Evolutionary conservation across 2,797 vertebrate genomes (phyloP).

Genomic region (Trachurus trachurus): DNA sequence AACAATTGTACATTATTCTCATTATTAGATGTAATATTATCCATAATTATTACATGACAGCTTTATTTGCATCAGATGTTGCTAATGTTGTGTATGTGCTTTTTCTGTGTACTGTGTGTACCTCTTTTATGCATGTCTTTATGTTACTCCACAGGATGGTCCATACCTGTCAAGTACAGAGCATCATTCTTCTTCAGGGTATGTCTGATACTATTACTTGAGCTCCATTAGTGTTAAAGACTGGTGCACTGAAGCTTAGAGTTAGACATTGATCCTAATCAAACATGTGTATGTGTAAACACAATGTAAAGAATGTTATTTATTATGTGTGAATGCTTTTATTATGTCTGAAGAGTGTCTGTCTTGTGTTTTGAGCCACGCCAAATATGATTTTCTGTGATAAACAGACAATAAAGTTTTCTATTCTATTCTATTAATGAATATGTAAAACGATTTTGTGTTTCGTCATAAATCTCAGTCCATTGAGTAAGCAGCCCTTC

Average conservation of each 20-base stretch:
- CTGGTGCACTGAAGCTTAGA: not conserved
- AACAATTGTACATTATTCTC: not conserved
- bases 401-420: no score
- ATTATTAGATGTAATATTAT: slow-evolving; percentile 15
- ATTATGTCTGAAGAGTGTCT: no score
- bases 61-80: slow-evolving; percentile 31
- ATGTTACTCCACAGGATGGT: slow-evolving; percentile 78
- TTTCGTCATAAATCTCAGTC: no score
- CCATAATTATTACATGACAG: slow-evolving; percentile 17
- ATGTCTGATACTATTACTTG: slow-evolving; percentile 60
- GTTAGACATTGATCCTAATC: not conserved
- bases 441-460: no score
- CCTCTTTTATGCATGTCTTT: slow-evolving; percentile 56
- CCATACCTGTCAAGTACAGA: slow-evolving; percentile 75
- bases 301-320: not conserved
- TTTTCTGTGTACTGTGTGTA: slow-evolving; percentile 50
- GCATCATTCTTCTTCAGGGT: slow-evolving; percentile 83
- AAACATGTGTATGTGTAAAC: not conserved
- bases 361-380: no score
- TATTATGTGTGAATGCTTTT: no score
- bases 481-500: no score
- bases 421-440: no score
- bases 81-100: slow-evolving; percentile 54
- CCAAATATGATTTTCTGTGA: no score
- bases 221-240: not conserved